Conservation (phyloP, 2,888 invertebrate species). For the Gerris lacustris region DNA sequence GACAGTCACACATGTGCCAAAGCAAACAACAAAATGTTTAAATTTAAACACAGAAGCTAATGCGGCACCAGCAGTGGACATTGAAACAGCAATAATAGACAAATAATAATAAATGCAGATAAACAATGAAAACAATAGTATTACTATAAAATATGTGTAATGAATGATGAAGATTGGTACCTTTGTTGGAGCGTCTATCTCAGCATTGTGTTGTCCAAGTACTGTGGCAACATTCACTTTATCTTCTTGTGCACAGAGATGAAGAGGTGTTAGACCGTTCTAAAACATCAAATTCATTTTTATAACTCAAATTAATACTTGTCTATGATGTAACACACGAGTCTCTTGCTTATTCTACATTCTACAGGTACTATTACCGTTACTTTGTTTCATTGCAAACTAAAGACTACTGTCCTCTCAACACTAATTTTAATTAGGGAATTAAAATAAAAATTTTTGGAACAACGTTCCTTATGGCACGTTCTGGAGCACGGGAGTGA, state of each 20-base stretch:
- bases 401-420: too few relatives aligned
- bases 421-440: too few relatives aligned
- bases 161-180: slow-evolving; percentile 33
- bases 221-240: slow-evolving; percentile 72
- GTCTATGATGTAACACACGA: neutral
- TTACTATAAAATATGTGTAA: neutral
- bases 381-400: neutral
- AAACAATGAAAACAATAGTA: too few relatives aligned
- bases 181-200: slow-evolving; percentile 57
- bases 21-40: too few relatives aligned
- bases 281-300: slow-evolving; percentile 34
- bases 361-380: neutral
- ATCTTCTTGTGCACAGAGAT: slow-evolving; percentile 91
- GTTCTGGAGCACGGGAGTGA: too few relatives aligned
- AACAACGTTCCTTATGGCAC: too few relatives aligned
- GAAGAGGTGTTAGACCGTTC: slow-evolving; percentile 86
- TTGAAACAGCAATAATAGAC: too few relatives aligned
- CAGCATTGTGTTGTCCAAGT: slow-evolving; percentile 64
- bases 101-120: too few relatives aligned
- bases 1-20: too few relatives aligned
- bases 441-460: too few relatives aligned
- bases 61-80: too few relatives aligned
- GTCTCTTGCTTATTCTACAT: neutral
- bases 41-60: too few relatives aligned
- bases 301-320: neutral